A percentile compares a stretch with the other conserved stretches of the same genome.
Conservation (phyloP, 2,113 vertebrate species). For the Carassius gibelio region DNA sequence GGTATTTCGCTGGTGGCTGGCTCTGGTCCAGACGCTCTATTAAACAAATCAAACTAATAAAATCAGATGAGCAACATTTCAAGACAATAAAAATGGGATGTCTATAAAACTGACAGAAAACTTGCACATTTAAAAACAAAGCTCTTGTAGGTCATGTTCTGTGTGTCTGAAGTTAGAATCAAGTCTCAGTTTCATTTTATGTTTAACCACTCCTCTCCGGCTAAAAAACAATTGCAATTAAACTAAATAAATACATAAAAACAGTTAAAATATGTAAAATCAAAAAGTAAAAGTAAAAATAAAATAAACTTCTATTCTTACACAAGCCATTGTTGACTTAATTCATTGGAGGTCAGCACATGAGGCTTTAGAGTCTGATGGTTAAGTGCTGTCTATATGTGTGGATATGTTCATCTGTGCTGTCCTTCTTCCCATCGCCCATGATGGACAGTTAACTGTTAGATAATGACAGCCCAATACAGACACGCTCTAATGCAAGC, state of each 20-base stretch:
- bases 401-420: conserved; percentile 7
- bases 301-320: background rate
- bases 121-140: background rate
- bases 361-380: background rate
- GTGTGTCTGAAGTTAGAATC: background rate
- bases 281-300: background rate
- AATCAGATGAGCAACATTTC: background rate
- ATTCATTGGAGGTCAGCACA: background rate
- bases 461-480: conserved; percentile 86
- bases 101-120: background rate
- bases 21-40: background rate
- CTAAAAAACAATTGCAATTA: background rate
- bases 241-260: background rate
- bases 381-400: background rate
- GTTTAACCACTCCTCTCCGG: background rate
- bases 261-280: background rate
- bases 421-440: conserved; percentile 24
- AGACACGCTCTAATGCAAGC: conserved; percentile 88
- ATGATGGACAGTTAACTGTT: conserved; percentile 81
- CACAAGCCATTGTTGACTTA: background rate
- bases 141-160: background rate
- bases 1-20: background rate
- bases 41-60: background rate
- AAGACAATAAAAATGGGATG: background rate
- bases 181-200: conserved; percentile 5